Evolutionary conservation across 2,797 vertebrate genomes (phyloP), one percentile per base, ranked within the genome.

Genomic region (Xiphorhynchus erythropygius): DNA sequence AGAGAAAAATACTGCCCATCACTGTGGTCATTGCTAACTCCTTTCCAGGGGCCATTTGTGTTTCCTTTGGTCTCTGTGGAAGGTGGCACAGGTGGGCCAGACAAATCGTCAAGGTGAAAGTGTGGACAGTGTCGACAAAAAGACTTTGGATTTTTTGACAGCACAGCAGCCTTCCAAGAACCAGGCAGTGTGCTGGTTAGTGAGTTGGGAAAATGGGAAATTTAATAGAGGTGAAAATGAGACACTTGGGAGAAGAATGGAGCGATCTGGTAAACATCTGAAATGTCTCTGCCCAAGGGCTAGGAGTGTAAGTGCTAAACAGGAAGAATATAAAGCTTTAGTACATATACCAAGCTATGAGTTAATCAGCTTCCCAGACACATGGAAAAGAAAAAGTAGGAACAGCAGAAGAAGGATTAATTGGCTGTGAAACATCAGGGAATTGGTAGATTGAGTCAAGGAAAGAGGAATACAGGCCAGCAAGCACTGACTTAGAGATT

Each of bases 361-460:
- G 81, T 90, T 96, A 93, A 94, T 92, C 87, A 67, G 86, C 90
- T 93, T 96, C 75, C 68, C 94, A 96, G 94, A 92, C 75, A 85
- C 75, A 89, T 19, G 92, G 94, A 89, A 94, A 92, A 85, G 81
- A 80, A 78, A 96, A 93, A 89, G 93, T 77, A 87, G 35, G 37
- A 95, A 68, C 55, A 87, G 88, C 74, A 94, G 90, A 89, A 87
- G 56, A 94, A 94, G 74, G 89, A 96, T 95, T 95, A 96, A 95
- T 94, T 95, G 81, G 68, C 95, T 95, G 93, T 92, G 92, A 97
- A 96, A 87, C 89, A 64, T 80, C 71, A 37, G 96, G 93, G 93
- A 94, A 90, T 90, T 85, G 46, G 35, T 90, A 93, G 75, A 42
- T 41, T 95, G 81, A 86, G 90, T 83, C 90, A 94, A 85, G 53